Percentiles rank a stretch among this genome's conserved stretches.
Conservation (phyloP, 2,113 vertebrate genomes). For the Riparia riparia region DNA sequence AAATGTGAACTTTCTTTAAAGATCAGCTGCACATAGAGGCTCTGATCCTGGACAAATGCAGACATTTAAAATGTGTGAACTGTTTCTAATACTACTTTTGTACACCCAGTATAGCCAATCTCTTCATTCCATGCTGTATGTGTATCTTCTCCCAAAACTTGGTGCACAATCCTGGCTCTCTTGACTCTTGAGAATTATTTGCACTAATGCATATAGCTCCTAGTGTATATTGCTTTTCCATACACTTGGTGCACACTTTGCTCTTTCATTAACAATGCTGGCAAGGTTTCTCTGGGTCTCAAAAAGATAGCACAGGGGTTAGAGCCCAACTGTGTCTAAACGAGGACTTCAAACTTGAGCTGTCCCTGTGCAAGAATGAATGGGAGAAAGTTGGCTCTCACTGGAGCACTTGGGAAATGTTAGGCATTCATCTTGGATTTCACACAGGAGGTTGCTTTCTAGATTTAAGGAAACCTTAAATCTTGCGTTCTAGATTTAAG, state of each 20-base stretch:
- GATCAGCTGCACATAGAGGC: background rate
- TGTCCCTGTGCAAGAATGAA: constrained; percentile 39
- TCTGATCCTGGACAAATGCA: background rate
- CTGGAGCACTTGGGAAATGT: constrained; percentile 41
- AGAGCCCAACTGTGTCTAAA: constrained; percentile 18
- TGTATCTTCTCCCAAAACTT: background rate
- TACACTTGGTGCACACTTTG: background rate
- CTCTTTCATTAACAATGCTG: background rate
- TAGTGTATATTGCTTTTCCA: background rate
- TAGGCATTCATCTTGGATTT: constrained; percentile 53
- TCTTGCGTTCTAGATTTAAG: constrained; percentile 31
- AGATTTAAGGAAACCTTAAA: constrained; percentile 41
- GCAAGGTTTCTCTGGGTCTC: constrained; percentile 4
- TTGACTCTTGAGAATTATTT: background rate
- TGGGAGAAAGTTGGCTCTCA: constrained; percentile 41
- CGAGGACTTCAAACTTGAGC: constrained; percentile 38
- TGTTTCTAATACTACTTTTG: background rate
- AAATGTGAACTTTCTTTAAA: constrained; percentile 19
- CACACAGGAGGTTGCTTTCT: constrained; percentile 33
- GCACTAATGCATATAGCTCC: background rate
- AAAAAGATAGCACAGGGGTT: constrained; percentile 8
- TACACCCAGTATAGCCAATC: background rate
- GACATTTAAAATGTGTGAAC: background rate
- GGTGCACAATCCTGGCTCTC: background rate
- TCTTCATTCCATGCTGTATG: background rate